Evolutionary conservation across 2,888 invertebrate genomes (phyloP).

Genomic region (Eilema sororculum): DNA sequence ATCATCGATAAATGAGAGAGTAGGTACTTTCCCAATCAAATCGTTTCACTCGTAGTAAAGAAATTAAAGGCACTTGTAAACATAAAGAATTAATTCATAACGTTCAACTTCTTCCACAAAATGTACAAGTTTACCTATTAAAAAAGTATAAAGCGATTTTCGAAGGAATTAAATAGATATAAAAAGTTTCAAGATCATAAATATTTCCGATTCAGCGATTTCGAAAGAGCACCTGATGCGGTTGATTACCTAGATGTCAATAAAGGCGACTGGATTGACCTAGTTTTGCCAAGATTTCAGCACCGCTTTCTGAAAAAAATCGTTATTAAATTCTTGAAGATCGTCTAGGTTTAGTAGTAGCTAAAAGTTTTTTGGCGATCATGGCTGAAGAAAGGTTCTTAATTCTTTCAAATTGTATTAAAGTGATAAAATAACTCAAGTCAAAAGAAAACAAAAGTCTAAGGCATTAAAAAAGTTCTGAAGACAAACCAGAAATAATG

Average conservation of each 20-base stretch:
- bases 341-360: neutral
- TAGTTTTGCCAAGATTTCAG: conserved; percentile 5
- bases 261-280: conserved; percentile 11
- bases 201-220: conserved; percentile 12
- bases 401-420: too few relatives aligned
- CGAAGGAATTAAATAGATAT: neutral
- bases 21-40: neutral
- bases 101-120: neutral
- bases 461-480: too few relatives aligned
- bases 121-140: neutral
- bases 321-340: neutral
- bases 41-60: neutral
- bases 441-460: neutral
- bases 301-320: neutral
- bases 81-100: neutral
- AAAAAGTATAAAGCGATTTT: neutral
- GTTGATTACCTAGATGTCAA: conserved; percentile 7
- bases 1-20: neutral
- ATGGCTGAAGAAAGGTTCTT: too few relatives aligned
- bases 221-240: conserved; percentile 7
- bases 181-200: neutral
- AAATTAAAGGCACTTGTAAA: neutral
- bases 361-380: neutral
- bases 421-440: too few relatives aligned
- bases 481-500: neutral